Base-by-base conservation (phyloP, 1,140 invertebrate genomes). In the Campoletis sonorensis region DNA sequence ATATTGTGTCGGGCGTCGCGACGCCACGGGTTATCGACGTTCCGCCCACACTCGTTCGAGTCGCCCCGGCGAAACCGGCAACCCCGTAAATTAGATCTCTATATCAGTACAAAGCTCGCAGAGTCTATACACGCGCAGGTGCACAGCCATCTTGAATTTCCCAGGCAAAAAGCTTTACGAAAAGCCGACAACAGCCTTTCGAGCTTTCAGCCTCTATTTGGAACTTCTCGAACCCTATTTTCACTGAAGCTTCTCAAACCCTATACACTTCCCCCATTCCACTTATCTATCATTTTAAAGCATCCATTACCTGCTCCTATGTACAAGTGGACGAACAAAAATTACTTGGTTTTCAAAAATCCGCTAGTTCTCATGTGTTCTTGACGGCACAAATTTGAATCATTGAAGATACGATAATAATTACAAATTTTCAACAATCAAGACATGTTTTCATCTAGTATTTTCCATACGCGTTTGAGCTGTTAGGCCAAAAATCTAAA, bases 61-160 rank as follows among this genome's bases (percentile, higher is more conserved):
- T 71, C 71, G 70, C 30, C 58, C 67, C n/a, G 71, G 40, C 51
- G 30, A 54, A 70, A 58, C 23, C 51, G 33, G 70, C 49, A 71
- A 81, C 70, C 80, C 23, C 61, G 75, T 64, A 72, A 76, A 76
- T 81, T 80, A 73, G 93, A 93, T 0, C 93, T 0, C 93, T 91
- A 90, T 15, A 94, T 92, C 79, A 84, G 90, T 15, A 18, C 91
- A 93, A 26, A 89, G 92, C 54, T 88, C 93, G 37, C 89, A 87
- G 21, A 84, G 86, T 11, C 16, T 40, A 70, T 61, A 79, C 37
- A 71, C 54, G 75, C 77, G 78, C 84, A 85, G 82, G 80, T 85
- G 82, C 61, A 30, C 79, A 64, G 82, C 84, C 84, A 85, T 85
- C 82, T 85, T 85, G 81, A 49, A 67, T 83, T 83, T 83, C 79